Conservation (phyloP, 2,888 invertebrate species). For the Synergus itoensis region DNA sequence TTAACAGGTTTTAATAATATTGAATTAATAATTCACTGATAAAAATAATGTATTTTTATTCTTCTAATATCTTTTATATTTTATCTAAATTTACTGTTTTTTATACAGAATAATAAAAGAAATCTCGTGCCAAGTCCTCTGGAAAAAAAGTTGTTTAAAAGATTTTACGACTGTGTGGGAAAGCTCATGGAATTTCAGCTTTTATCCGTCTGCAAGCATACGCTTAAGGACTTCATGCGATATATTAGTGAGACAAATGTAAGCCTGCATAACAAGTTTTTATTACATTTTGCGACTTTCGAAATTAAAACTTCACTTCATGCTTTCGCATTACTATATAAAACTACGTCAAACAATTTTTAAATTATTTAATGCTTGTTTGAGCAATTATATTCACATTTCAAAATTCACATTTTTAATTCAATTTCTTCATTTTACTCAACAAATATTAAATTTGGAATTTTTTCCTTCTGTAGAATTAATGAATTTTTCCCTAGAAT, state of each 20-base stretch:
- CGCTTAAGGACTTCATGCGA: slow-evolving; percentile 87
- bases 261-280: slow-evolving; percentile 57
- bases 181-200: slow-evolving; percentile 94
- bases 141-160: slow-evolving; percentile 84
- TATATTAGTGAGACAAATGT: slow-evolving; percentile 89
- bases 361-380: not conserved
- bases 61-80: no score
- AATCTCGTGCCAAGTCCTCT: slow-evolving; percentile 85
- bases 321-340: not conserved
- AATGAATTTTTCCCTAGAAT: no score
- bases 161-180: slow-evolving; percentile 91
- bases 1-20: no score
- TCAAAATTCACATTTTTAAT: not conserved
- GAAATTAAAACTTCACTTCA: not conserved
- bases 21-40: no score
- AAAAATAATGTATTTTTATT: no score
- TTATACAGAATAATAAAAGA: slow-evolving; percentile 82
- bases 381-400: not conserved
- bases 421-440: no score
- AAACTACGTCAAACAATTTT: not conserved
- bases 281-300: not conserved
- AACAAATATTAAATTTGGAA: no score
- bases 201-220: slow-evolving; percentile 88
- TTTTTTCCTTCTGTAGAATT: no score
- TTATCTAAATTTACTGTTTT: not conserved